Base-by-base conservation (phyloP, 2,113 vertebrate genomes). In the Cololabis saira region DNA sequence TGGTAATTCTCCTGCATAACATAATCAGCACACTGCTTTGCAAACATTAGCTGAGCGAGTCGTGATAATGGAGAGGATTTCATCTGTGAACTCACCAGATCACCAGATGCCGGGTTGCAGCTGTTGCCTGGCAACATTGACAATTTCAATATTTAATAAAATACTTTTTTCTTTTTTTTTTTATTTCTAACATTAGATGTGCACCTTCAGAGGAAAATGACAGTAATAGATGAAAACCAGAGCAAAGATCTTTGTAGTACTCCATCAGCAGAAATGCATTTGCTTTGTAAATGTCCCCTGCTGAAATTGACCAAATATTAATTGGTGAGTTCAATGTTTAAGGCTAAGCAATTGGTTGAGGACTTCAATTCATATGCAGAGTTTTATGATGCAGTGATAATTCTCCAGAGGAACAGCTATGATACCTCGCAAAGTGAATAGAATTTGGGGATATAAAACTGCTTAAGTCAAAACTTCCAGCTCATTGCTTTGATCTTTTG, bases 81-180 rank as follows among this genome's bases (percentile, higher is more conserved):
- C 33, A 66, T 76, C 65, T 67, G 44, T 15, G 49, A 81, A 58
- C 47, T 3, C 12, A 21, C 8, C 27, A 33, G 22, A 68, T 50
- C 9, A 37, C 43, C 67, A 65, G 58, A 77, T 73, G 71, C 47
- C 41, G 42, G 62, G 33, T 12, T 33, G 73, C 3, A 44, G 56
- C 71, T 58, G 80, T 84, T 81, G 66, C 72, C 52, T 67, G 60
- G 81, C 30, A 71, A 78, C 74, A 18, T 66, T 44, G 58, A 49
- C 60, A 52, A 74, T 54, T 52, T 37, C 40, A 10, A 42, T n/a
- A 75, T 27, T 27, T 27, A 61, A 47, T 61, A 51, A 71, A 60
- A 71, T n/a, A 56, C 43, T 67, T 47, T 69, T 59, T 50, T 12
- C 22, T 16, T 6, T 2, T 45, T 12, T 47, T 16, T 66, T 65